Percentiles rank a stretch among this genome's conserved stretches.
These are phyloP conservation scores for Oscheius onirici DNA, from an alignment of 2,888 invertebrate species.

Conservation along the genomic window DNA sequence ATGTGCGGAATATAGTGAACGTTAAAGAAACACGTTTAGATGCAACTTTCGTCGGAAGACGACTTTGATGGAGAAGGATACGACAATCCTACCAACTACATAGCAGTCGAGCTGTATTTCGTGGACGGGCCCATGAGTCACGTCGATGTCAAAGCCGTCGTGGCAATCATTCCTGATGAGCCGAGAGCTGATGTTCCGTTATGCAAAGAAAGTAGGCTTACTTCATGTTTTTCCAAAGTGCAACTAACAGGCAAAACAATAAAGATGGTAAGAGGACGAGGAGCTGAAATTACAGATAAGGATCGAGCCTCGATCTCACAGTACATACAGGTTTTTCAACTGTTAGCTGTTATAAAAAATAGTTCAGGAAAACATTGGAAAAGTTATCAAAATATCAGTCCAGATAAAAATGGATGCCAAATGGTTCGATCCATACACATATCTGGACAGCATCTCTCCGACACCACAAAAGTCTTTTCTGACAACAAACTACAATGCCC, in stretches of 20 bases:
- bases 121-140: constrained; percentile 65
- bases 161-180: constrained; percentile 20
- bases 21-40: not conserved
- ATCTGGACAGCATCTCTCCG: constrained; percentile 62
- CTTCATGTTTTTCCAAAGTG: no score
- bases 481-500: constrained; percentile 68
- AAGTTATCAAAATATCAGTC: constrained; percentile 59
- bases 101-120: constrained; percentile 69
- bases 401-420: constrained; percentile 62
- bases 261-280: constrained; percentile 51
- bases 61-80: constrained; percentile 42
- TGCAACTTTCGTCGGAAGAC: constrained; percentile 32
- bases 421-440: constrained; percentile 65
- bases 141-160: constrained; percentile 33
- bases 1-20: no score
- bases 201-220: constrained; percentile 28
- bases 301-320: constrained; percentile 54
- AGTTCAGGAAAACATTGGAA: constrained; percentile 56
- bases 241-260: constrained; percentile 36
- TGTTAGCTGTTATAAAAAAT: no score
- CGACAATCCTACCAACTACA: constrained; percentile 54
- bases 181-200: constrained; percentile 3
- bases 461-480: constrained; percentile 68
- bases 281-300: constrained; percentile 60
- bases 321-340: constrained; percentile 42